Conservation (phyloP, 2,888 invertebrate genomes). For the Eledone cirrhosa region DNA sequence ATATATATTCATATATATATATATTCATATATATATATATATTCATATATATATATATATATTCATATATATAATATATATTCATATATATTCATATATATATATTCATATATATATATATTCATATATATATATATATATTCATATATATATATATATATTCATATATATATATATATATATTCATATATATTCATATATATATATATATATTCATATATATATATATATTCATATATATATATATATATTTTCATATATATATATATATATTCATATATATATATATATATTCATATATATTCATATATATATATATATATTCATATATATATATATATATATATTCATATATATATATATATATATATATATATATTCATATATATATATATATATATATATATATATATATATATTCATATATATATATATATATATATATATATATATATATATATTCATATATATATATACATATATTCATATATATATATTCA, state of each 20-base stretch:
- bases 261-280: not conserved
- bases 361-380: not conserved
- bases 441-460: not conserved
- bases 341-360: not conserved
- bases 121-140: not conserved
- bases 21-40: not conserved
- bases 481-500: not conserved
- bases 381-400: not conserved
- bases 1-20: too few species aligned
- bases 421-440: not conserved
- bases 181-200: not conserved
- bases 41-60: not conserved
- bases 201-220: too few species aligned
- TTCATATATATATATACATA: not conserved
- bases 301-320: not conserved
- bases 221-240: too few species aligned
- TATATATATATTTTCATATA: not conserved
- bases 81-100: not conserved
- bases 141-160: not conserved
- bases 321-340: not conserved
- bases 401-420: too few species aligned
- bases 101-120: not conserved
- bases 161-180: not conserved
- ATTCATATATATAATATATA: not conserved
- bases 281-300: not conserved